Conservation (phyloP, 1,140 invertebrate genomes). For the Pissodes strobi region DNA sequence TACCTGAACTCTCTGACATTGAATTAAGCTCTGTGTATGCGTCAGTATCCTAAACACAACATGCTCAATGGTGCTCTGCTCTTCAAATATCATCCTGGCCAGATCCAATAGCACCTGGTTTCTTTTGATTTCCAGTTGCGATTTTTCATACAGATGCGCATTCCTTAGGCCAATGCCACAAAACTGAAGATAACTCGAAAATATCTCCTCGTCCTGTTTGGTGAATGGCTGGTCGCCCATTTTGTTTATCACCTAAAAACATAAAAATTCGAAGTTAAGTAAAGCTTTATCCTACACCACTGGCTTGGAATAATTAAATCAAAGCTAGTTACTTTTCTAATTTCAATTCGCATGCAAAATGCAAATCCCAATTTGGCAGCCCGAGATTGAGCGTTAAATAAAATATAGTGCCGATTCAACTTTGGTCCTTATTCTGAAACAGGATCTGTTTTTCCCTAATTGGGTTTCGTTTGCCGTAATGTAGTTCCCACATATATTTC, state of each 20-base stretch:
- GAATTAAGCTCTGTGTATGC: slow-evolving; percentile 91
- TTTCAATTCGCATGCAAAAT: slow-evolving; percentile 35
- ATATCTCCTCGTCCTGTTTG: slow-evolving; percentile 86
- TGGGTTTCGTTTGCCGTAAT: no score
- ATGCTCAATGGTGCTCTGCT: slow-evolving; percentile 94
- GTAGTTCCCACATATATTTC: no score
- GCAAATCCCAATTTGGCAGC: slow-evolving; percentile 14
- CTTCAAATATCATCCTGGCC: slow-evolving; percentile 94
- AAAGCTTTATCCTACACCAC: no score
- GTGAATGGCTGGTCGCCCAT: slow-evolving; percentile 79
- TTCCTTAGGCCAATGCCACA: slow-evolving; percentile 94
- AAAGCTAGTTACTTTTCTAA: no score
- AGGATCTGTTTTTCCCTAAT: not conserved
- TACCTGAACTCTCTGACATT: slow-evolving; percentile 91
- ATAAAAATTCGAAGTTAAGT: slow-evolving; percentile 22
- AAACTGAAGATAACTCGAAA: slow-evolving; percentile 91
- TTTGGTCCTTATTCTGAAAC: not conserved
- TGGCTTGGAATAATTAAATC: no score
- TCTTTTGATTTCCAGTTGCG: slow-evolving; percentile 90
- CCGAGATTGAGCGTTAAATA: not conserved
- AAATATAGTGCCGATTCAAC: not conserved
- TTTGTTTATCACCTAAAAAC: slow-evolving; percentile 88
- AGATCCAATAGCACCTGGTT: slow-evolving; percentile 94
- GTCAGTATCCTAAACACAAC: slow-evolving; percentile 93
- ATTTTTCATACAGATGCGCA: slow-evolving; percentile 92